These are phyloP conservation scores for Acipenser ruthenus DNA, from an alignment of 2,797 vertebrate genomes.

Conservation along the genomic window DNA sequence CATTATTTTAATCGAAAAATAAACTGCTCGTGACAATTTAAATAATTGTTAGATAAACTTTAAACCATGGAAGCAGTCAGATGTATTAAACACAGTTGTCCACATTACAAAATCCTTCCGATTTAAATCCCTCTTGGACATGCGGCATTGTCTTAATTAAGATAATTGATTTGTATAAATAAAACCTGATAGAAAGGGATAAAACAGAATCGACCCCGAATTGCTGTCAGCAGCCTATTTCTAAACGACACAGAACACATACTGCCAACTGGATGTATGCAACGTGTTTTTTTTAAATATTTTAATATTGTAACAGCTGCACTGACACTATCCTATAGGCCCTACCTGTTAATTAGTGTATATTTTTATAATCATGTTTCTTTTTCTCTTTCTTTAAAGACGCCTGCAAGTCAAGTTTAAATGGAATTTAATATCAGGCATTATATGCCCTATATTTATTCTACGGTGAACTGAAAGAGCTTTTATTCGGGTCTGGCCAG, in stretches of 20 bases:
- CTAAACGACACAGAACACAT: no score
- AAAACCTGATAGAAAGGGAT: constrained; percentile 63
- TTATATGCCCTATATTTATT: no score
- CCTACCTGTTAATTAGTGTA: no score
- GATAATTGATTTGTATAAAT: constrained; percentile 68
- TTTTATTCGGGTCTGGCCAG: constrained; percentile 20
- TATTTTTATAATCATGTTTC: no score
- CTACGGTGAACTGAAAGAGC: neutral
- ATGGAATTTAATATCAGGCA: no score
- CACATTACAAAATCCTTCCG: constrained; percentile 43
- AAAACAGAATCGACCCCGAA: constrained; percentile 48
- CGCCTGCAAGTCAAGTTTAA: no score
- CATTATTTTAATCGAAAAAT: neutral
- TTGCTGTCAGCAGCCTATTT: constrained; percentile 29
- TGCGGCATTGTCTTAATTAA: constrained; percentile 69
- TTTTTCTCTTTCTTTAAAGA: no score
- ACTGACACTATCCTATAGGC: no score
- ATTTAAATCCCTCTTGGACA: constrained; percentile 53
- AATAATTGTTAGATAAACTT: constrained; percentile 4
- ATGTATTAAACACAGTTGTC: constrained; percentile 43
- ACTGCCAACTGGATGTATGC: no score
- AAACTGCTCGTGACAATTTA: neutral
- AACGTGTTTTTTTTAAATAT: no score
- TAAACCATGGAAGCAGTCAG: constrained; percentile 10
- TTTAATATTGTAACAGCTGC: no score